phyloP scores from a whole-genome alignment of 2,888 invertebrate genomes.

The Polymixis flavicincta region DNA sequence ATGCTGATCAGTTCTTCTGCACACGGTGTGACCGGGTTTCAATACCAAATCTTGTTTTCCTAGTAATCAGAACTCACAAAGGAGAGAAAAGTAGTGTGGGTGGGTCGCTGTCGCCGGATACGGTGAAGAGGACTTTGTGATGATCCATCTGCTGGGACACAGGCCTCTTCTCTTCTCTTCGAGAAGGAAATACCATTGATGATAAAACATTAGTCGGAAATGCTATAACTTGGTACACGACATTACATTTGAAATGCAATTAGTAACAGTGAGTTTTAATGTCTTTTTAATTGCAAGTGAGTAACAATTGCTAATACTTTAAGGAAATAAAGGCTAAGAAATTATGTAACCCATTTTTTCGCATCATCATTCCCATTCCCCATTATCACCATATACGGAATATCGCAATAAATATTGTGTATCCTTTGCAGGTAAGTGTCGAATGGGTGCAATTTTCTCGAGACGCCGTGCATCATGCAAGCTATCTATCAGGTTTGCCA shows the following conservation, averaged over 20 bases:
- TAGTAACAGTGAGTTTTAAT: background rate
- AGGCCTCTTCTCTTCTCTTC: no score
- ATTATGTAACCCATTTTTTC: constrained; percentile 16
- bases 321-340: constrained; percentile 2
- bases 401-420: constrained; percentile 57
- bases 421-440: constrained; percentile 73
- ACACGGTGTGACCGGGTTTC: no score
- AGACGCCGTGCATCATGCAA: constrained; percentile 67
- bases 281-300: background rate
- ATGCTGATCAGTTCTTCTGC: no score
- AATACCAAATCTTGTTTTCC: no score
- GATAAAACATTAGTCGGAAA: no score
- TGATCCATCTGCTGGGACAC: background rate
- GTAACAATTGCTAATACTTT: background rate
- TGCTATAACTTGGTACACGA: background rate
- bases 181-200: background rate
- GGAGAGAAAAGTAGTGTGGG: no score
- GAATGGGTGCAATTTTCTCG: constrained; percentile 71
- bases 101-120: no score
- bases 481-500: constrained; percentile 70
- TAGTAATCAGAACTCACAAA: no score
- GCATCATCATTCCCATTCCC: constrained; percentile 16
- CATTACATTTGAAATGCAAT: background rate
- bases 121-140: no score
- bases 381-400: constrained; percentile 39